These are phyloP conservation scores for Peribatodes rhomboidaria DNA, from an alignment of 2,888 invertebrate genomes.

Conservation along the genomic window DNA sequence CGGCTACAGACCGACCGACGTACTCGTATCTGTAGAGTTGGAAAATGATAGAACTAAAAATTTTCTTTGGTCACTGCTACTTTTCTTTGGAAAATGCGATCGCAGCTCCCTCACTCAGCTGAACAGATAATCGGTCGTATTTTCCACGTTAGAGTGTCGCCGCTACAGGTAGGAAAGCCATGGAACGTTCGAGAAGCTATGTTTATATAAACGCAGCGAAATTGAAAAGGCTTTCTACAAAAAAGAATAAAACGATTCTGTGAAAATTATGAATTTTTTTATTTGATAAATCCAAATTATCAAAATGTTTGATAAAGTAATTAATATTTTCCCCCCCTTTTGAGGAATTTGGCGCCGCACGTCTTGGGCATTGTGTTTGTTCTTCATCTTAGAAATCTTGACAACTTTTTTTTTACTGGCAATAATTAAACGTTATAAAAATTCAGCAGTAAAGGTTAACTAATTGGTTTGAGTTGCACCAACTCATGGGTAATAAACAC, in stretches of 20 bases:
- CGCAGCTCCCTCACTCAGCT: neutral
- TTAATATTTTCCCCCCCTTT: no score
- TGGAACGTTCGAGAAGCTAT: conserved; percentile 70
- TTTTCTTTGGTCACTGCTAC: neutral
- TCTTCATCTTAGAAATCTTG: no score
- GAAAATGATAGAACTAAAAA: neutral
- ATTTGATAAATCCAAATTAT: no score
- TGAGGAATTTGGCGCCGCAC: no score
- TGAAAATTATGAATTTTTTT: no score
- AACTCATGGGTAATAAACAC: neutral
- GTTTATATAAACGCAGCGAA: conserved; percentile 41
- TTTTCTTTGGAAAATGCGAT: neutral
- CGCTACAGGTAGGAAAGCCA: conserved; percentile 67
- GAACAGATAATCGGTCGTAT: neutral
- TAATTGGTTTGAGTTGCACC: neutral
- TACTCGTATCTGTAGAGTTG: neutral
- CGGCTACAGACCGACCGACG: conserved; percentile 46
- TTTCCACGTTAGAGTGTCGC: conserved; percentile 57
- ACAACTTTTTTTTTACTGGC: no score
- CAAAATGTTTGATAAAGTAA: no score
- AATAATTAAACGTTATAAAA: no score
- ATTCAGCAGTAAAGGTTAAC: neutral
- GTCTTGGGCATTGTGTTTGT: no score
- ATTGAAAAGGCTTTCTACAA: neutral
- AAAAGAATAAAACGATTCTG: no score